Evolutionary conservation across 2,113 vertebrate species (phyloP), one percentile per base, ranked within the genome.

Genomic region (Thymallus thymallus): DNA sequence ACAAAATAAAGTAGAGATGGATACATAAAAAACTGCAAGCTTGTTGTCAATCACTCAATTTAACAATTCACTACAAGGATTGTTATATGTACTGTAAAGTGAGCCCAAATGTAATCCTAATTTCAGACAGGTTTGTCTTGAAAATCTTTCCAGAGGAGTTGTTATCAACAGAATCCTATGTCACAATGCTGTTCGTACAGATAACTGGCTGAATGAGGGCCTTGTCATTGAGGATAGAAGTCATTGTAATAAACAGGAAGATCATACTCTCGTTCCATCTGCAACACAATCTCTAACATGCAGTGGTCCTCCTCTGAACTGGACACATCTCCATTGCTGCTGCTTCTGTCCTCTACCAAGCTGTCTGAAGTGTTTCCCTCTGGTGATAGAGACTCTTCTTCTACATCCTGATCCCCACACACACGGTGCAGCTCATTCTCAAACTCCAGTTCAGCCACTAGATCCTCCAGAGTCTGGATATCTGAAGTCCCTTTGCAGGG

Each of bases 391-490:
- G 22, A 55, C 24, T 62, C n/a, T 16, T 20, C 16, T 56, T 64
- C 51, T 32, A 26, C 1, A 22, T 30, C 51, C 65, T 18, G 58
- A 9, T 18, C 26, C 13, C 35, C 73, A 71, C 30, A 78, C 69
- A 2, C 41, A 41, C 35, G n/a, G 75, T 80, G 72, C 58, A 77
- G 23, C 63, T 75, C 65, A 26, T 77, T 79, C 51, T 80, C 81
- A 72, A 78, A 83, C 76, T 83, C 82, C 69, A 83, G 69, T 66
- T 80, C 78, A 5, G 62, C 76, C 46, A 68, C 45, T 6, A 79
- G 68, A 18, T 84, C 74, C 14, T 74, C 48, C 56, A 68, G 62
- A 9, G 18, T 74, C 65, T 75, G 58, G 18, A 56, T 45, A 26
- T 45, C 29, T 14, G 63, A 26, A 66, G 29, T 58, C 13, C 58